phyloP scores from a whole-genome alignment of 1,140 invertebrate genomes.

The Nebria ingens region DNA sequence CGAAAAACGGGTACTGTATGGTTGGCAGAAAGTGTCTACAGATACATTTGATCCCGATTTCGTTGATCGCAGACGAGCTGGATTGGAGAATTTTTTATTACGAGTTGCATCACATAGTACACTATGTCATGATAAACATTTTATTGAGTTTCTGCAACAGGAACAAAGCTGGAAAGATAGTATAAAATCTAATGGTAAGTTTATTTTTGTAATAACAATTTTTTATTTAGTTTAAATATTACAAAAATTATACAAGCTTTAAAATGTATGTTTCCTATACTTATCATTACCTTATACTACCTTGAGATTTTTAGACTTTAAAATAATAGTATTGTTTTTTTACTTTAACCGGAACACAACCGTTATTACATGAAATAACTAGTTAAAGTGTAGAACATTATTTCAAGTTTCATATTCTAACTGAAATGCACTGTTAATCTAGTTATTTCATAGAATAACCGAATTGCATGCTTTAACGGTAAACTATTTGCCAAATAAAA shows the following conservation, averaged over 20 bases:
- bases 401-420: too few species aligned
- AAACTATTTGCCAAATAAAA: too few species aligned
- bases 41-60: conserved; percentile 82
- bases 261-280: not conserved
- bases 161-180: conserved; percentile 67
- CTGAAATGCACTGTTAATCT: too few species aligned
- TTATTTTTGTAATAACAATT: conserved; percentile 16
- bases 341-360: too few species aligned
- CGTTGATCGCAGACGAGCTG: conserved; percentile 65
- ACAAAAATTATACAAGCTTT: not conserved
- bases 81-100: conserved; percentile 71
- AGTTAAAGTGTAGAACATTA: too few species aligned
- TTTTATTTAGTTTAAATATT: too few species aligned
- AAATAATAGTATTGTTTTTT: too few species aligned
- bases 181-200: conserved; percentile 60
- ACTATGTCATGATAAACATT: conserved; percentile 64
- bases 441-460: too few species aligned
- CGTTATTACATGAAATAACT: too few species aligned
- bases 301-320: too few species aligned
- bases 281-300: too few species aligned
- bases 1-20: conserved; percentile 69
- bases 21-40: conserved; percentile 66
- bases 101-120: conserved; percentile 63
- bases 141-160: conserved; percentile 62
- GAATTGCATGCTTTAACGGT: too few species aligned